Evolutionary conservation across 1,140 invertebrate genomes (phyloP).

Genomic region (Tachypleus tridentatus): DNA sequence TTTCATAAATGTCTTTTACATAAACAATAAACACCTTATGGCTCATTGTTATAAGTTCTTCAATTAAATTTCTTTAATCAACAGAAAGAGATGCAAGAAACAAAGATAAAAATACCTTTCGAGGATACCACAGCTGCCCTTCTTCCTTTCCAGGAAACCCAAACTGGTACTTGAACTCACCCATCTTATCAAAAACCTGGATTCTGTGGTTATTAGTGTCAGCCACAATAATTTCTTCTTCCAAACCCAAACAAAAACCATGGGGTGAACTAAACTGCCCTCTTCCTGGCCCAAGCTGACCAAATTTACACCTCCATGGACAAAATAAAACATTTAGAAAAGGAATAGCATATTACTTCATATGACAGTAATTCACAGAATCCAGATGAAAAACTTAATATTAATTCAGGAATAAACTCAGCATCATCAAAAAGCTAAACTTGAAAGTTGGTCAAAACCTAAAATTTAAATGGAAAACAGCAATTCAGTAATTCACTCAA

Average conservation of each 20-base stretch:
- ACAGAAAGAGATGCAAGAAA: background rate
- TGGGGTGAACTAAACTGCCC: slow-evolving; percentile 93
- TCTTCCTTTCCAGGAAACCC: slow-evolving; percentile 84
- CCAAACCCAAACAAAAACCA: slow-evolving; percentile 85
- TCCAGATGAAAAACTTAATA: too few relatives aligned
- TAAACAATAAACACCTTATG: too few relatives aligned
- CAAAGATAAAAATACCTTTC: slow-evolving; percentile 45
- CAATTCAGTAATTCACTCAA: too few relatives aligned
- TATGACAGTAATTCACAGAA: too few relatives aligned
- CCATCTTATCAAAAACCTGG: slow-evolving; percentile 82
- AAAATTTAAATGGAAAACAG: too few relatives aligned
- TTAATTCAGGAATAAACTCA: too few relatives aligned
- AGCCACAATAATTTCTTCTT: slow-evolving; percentile 82
- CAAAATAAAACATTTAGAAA: slow-evolving; percentile 27
- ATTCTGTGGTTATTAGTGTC: slow-evolving; percentile 95
- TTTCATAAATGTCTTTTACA: too few relatives aligned
- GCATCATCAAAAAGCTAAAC: too few relatives aligned
- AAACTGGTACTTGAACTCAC: slow-evolving; percentile 77
- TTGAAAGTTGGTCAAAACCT: too few relatives aligned
- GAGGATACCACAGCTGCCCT: slow-evolving; percentile 90
- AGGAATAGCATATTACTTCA: background rate
- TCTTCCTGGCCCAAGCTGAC: slow-evolving; percentile 75
- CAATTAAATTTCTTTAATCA: background rate
- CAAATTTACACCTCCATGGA: slow-evolving; percentile 66
- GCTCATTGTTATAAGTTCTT: background rate